phyloP scores from a whole-genome alignment of 2,113 vertebrate genomes.

The Megaceryle torquata region DNA sequence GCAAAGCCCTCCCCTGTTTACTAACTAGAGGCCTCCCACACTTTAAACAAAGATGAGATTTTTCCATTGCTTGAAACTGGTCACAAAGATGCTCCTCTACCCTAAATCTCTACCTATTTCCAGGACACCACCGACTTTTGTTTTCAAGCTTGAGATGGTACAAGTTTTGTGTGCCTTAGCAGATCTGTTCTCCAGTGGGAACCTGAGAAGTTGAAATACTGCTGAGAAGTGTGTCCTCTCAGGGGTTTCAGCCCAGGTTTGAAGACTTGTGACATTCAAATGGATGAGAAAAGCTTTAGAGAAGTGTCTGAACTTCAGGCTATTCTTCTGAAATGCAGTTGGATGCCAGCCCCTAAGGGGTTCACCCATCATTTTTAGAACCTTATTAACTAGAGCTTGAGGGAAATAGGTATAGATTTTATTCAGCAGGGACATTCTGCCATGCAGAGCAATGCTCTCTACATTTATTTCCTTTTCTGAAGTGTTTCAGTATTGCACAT shows the following conservation, averaged over 20 bases:
- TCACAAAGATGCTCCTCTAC: not conserved
- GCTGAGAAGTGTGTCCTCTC: not conserved
- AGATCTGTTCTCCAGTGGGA: not conserved
- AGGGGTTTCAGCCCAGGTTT: not conserved
- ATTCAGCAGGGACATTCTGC: constrained; percentile 16
- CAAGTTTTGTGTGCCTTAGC: not conserved
- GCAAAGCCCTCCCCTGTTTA: not conserved
- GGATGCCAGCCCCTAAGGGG: not conserved
- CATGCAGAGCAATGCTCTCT: not conserved
- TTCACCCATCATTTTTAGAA: constrained; percentile 30
- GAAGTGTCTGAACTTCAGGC: not conserved
- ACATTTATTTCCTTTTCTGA: constrained; percentile 15
- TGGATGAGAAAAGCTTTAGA: not conserved
- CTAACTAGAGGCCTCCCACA: not conserved
- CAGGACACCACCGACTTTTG: not conserved
- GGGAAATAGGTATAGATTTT: constrained; percentile 40
- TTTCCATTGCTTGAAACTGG: not conserved
- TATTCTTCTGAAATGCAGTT: constrained; percentile 1
- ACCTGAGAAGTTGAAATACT: not conserved
- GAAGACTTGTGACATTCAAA: not conserved
- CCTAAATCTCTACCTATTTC: not conserved
- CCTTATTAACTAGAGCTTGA: not conserved
- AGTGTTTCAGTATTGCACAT: not conserved
- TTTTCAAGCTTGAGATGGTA: not conserved
- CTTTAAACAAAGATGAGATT: not conserved